These are phyloP conservation scores for Chrysogorgia sp. DNA, from an alignment of 92 coral and sea anemone genomes.

Conservation along the genomic window DNA sequence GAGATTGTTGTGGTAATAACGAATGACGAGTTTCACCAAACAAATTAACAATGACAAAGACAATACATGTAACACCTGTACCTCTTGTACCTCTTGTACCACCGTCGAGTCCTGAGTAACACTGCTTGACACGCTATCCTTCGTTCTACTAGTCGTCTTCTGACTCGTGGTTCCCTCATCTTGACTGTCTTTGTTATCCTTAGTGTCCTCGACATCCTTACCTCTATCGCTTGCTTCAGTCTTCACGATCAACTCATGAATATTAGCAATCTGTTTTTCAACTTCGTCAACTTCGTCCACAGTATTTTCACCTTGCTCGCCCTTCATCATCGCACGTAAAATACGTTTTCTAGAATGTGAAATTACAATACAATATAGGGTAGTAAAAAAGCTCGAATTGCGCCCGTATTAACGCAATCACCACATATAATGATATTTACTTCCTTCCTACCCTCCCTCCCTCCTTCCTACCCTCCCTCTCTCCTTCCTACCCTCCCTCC, in stretches of 20 bases:
- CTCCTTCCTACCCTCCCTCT: too few species aligned
- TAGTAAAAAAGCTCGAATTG: too few species aligned
- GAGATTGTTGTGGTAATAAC: too few species aligned
- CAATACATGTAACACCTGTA: too few species aligned
- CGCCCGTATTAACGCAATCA: too few species aligned
- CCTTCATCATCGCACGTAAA: slow-evolving; percentile 79
- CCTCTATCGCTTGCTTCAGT: slow-evolving; percentile 9
- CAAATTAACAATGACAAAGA: too few species aligned
- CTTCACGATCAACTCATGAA: slow-evolving; percentile 15
- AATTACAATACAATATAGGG: background rate
- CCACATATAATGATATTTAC: too few species aligned
- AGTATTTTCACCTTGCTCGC: slow-evolving; percentile 61
- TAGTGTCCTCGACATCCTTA: slow-evolving; percentile 4
- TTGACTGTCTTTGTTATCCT: background rate
- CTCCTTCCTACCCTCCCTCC: too few species aligned
- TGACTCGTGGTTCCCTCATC: background rate
- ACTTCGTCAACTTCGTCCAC: slow-evolving; percentile 90
- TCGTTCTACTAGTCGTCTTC: background rate
- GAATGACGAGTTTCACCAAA: too few species aligned
- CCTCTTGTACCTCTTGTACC: background rate
- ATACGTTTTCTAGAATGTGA: slow-evolving; percentile 67
- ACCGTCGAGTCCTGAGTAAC: background rate
- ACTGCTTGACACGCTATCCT: slow-evolving; percentile 4
- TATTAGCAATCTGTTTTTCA: slow-evolving; percentile 49
- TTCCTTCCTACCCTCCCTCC: too few species aligned